Percentiles rank a stretch among this genome's conserved stretches.
These are phyloP conservation scores for Parnassius smintheus DNA, from an alignment of 2,888 invertebrate species.

Conservation along the genomic window DNA sequence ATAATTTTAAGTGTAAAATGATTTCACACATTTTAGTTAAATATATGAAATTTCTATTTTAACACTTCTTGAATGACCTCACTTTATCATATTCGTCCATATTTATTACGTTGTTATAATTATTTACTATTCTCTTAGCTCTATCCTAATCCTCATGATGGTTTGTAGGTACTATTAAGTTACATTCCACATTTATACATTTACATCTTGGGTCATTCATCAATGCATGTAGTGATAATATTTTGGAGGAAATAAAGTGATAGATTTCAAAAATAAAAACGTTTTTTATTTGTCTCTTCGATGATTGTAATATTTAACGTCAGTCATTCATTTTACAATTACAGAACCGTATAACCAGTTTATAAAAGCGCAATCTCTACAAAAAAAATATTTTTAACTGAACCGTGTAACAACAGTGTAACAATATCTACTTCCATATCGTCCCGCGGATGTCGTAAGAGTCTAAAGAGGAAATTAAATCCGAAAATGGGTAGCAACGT, in stretches of 20 bases:
- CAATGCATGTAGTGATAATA: conserved; percentile 51
- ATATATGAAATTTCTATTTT: conserved; percentile 19
- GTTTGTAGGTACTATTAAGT: conserved; percentile 51
- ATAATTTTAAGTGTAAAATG: conserved; percentile 39
- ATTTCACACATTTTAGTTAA: conserved; percentile 27
- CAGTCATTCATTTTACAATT: too few relatives aligned
- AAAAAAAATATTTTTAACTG: too few relatives aligned
- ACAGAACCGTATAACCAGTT: too few relatives aligned
- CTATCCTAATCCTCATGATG: conserved; percentile 37
- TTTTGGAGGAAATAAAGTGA: conserved; percentile 51
- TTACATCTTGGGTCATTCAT: conserved; percentile 51
- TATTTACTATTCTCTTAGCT: conserved; percentile 13
- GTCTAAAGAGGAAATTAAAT: too few relatives aligned
- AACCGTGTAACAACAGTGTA: too few relatives aligned
- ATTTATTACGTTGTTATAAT: conserved; percentile 24
- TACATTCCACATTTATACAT: conserved; percentile 55
- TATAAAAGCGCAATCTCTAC: too few relatives aligned
- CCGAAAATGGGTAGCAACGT: too few relatives aligned
- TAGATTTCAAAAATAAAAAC: conserved; percentile 23
- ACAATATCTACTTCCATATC: too few relatives aligned
- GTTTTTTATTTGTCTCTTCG: conserved; percentile 2
- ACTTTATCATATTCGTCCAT: conserved; percentile 12
- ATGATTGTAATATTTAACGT: too few relatives aligned
- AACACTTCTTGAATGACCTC: conserved; percentile 16
- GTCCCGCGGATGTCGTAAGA: too few relatives aligned